These are phyloP conservation scores for Sycobia sp. DNA, from an alignment of 1,140 invertebrate species.

Conservation along the genomic window DNA sequence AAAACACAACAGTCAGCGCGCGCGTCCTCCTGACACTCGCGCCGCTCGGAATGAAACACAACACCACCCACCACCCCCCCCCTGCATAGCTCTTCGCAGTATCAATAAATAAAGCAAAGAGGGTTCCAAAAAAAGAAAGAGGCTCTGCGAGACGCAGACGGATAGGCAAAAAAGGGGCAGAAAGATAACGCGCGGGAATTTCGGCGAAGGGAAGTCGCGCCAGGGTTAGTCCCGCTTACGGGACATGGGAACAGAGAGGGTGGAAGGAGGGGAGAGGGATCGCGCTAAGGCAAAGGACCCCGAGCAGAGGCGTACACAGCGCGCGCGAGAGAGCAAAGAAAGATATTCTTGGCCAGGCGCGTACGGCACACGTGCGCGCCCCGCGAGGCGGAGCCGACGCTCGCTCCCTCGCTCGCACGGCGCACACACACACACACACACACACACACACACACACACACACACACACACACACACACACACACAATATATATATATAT, in stretches of 20 bases:
- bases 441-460: no score
- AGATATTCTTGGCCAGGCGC: conserved; percentile 30
- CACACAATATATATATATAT: no score
- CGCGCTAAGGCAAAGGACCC: conserved; percentile 1
- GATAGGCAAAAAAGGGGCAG: conserved; percentile 12
- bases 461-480: no score
- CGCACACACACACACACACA: no score
- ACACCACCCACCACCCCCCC: no score
- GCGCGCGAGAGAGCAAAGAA: background rate
- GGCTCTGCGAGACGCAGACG: background rate
- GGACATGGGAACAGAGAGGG: no score
- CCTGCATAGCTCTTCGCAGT: no score
- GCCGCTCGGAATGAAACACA: background rate
- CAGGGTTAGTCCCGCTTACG: no score
- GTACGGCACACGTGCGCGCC: background rate
- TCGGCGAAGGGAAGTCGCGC: conserved; percentile 13
- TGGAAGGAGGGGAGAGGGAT: background rate
- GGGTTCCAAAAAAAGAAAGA: background rate
- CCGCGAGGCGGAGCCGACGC: no score
- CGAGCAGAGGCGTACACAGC: background rate
- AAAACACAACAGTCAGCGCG: no score
- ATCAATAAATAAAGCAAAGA: conserved; percentile 23
- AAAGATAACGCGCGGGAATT: conserved; percentile 8
- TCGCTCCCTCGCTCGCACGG: no score
- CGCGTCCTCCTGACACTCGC: background rate